Base-by-base conservation (phyloP, 2,113 vertebrate genomes). In the Sinocyclocheilus rhinocerous region DNA sequence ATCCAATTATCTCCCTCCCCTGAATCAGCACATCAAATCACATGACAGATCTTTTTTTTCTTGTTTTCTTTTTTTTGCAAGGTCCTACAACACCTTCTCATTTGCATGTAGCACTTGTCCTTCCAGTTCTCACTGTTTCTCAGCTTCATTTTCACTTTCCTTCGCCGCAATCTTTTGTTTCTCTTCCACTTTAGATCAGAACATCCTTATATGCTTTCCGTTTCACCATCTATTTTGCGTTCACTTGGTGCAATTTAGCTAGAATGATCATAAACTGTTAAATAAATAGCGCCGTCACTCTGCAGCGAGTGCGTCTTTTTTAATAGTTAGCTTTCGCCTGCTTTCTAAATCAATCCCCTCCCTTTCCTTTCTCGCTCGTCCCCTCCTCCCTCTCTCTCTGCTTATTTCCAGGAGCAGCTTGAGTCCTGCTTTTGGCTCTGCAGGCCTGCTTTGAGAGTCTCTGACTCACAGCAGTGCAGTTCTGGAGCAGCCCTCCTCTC, bases 1-100 rank as follows among this genome's bases (percentile, higher is more conserved):
- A 95, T 94, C 92, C 92, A 90, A 90, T 93, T 91, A 92, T 89
- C 93, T 86, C 89, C 91, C 91, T 90, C 91, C 87, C 90, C 91
- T 93, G 92, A 93, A 93, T 93, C 90, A 92, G 91, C 93, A 93
- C 87, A 90, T 84, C 87, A 86, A 81, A 90, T 90, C 90, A 81
- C 81, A 81, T 63, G 72, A 85, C 86, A 70, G 61, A 9, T 18
- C 9, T 33, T 39, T 73, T 84, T 81, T 45, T 45, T 45, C 0
- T 42, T 8, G 6, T 42, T 42, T 42, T 42, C 8, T 59, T 76
- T 90, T 86, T 93, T 88, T 18, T 69, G 79, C 26, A 6, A 77
- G 83, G 67, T 83, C 83, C 42, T 75, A 76, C 69, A 89, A 88
- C 90, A 93, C 88, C 85, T 91, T 79, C 59, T 76, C 55, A 88